Percentiles rank a stretch among this genome's conserved stretches.
phyloP scores from a whole-genome alignment of 1,140 invertebrate species.

The Protaetia brevitarsis region DNA sequence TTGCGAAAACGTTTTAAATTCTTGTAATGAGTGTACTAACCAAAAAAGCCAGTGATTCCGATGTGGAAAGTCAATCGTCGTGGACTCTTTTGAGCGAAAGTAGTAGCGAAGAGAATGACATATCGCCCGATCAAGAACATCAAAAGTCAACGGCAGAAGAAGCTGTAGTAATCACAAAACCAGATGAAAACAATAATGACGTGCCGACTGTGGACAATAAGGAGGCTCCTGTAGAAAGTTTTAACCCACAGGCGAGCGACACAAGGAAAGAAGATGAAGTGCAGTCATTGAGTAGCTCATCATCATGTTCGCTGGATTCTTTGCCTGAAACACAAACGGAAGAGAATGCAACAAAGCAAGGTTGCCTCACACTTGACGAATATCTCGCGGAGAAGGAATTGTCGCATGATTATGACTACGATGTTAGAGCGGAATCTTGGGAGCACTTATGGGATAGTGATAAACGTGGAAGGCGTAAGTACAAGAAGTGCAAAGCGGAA shows the following conservation, averaged over 20 bases:
- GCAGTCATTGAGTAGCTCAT: not conserved
- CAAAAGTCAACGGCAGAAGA: no score
- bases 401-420: constrained; percentile 28
- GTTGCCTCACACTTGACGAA: constrained; percentile 30
- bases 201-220: no score
- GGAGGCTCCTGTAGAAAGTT: no score
- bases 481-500: constrained; percentile 21
- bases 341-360: not conserved
- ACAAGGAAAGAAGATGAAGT: not conserved
- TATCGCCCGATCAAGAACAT: not conserved
- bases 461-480: not conserved
- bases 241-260: no score
- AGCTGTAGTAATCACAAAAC: no score
- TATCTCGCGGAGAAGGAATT: constrained; percentile 17
- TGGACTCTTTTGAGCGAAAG: constrained; percentile 17
- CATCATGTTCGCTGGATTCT: not conserved
- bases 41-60: constrained; percentile 11
- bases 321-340: not conserved
- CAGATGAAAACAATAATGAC: no score
- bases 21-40: not conserved
- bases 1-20: not conserved
- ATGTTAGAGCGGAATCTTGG: constrained; percentile 8
- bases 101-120: not conserved
- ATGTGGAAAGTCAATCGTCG: constrained; percentile 20
- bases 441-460: not conserved